Conservation (phyloP, 1,140 invertebrate genomes). For the Apis florea region DNA sequence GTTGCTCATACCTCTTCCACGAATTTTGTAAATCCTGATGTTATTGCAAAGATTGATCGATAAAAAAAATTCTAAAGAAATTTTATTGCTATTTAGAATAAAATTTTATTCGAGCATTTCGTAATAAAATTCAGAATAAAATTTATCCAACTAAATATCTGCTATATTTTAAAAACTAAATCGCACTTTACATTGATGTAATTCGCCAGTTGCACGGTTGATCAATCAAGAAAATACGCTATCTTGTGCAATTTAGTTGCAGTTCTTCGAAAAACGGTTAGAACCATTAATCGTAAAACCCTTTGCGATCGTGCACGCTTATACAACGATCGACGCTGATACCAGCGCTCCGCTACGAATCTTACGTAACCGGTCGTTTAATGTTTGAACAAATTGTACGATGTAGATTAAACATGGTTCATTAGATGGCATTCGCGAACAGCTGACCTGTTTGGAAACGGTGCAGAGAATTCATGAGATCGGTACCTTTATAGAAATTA, state of each 20-base stretch:
- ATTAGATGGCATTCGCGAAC: background rate
- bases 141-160: too few relatives aligned
- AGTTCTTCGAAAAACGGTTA: slow-evolving; percentile 14
- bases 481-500: background rate
- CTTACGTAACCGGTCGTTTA: slow-evolving; percentile 27
- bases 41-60: too few relatives aligned
- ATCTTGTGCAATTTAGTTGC: slow-evolving; percentile 38
- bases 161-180: too few relatives aligned
- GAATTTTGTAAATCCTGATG: background rate
- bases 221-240: slow-evolving; percentile 16
- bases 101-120: too few relatives aligned
- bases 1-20: background rate
- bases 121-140: too few relatives aligned
- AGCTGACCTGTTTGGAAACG: background rate
- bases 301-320: slow-evolving; percentile 9
- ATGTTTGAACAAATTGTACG: slow-evolving; percentile 36
- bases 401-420: slow-evolving; percentile 21
- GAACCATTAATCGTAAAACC: slow-evolving; percentile 15
- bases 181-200: background rate
- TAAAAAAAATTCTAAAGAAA: too few relatives aligned
- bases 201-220: slow-evolving; percentile 12
- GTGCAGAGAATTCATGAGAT: background rate
- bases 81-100: too few relatives aligned
- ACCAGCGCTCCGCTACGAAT: background rate
- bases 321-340: slow-evolving; percentile 22